Percentiles rank a stretch among this genome's conserved stretches.
These are phyloP conservation scores for Eulemur rufifrons DNA, from an alignment of 2,113 vertebrate species.

Conservation along the genomic window DNA sequence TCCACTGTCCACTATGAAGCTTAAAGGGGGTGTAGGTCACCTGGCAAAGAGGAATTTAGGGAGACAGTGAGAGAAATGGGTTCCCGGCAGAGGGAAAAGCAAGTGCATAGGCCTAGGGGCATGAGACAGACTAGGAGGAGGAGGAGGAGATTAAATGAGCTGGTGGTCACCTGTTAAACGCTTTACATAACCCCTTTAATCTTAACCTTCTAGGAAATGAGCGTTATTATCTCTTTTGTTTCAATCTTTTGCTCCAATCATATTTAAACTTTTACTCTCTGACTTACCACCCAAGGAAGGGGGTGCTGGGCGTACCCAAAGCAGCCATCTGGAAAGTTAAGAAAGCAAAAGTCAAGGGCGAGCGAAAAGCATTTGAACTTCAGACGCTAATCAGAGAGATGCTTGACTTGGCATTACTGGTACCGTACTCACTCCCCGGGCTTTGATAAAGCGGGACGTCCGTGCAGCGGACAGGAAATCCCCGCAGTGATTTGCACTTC, in stretches of 20 bases:
- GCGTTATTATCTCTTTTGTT: not conserved
- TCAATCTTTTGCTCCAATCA: not conserved
- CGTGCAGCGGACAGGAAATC: not conserved
- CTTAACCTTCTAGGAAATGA: not conserved
- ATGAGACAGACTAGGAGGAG: accelerated
- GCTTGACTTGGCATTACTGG: accelerated
- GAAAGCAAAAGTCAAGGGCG: not conserved
- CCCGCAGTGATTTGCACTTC: not conserved
- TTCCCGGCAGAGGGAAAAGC: not conserved
- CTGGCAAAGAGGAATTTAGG: not conserved
- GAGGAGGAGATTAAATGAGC: not conserved
- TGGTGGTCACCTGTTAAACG: not conserved
- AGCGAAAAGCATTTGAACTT: not conserved
- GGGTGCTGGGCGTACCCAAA: not conserved
- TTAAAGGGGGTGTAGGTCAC: not conserved
- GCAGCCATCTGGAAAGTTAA: not conserved
- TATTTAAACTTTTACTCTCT: not conserved
- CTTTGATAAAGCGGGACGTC: not conserved
- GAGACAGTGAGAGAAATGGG: not conserved
- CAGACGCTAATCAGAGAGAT: not conserved
- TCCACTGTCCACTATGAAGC: no score
- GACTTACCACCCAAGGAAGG: not conserved
- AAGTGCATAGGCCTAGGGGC: not conserved
- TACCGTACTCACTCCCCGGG: no score
- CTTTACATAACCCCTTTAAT: not conserved